These are phyloP conservation scores for Corvus hawaiiensis DNA, from an alignment of 2,113 vertebrate genomes.

Conservation along the genomic window DNA sequence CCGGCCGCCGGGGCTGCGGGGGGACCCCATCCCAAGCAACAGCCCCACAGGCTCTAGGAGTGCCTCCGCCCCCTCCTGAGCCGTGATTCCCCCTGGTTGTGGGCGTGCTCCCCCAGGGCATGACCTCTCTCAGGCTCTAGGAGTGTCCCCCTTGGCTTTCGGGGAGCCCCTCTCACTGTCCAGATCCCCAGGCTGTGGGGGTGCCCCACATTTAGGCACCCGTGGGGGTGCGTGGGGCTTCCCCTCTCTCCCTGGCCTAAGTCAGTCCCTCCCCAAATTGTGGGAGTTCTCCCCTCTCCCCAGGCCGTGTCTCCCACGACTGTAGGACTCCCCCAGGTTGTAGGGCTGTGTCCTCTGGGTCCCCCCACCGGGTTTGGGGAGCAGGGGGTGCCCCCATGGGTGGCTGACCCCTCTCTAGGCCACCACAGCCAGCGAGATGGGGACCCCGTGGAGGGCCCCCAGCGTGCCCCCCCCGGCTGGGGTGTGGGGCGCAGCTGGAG, in stretches of 20 bases:
- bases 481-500: constrained; percentile 13
- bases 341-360: neutral
- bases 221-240: neutral
- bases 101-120: neutral
- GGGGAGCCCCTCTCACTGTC: neutral
- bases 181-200: neutral
- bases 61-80: neutral
- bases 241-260: neutral
- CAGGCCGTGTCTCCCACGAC: neutral
- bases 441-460: neutral
- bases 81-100: neutral
- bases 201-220: neutral
- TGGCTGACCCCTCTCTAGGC: neutral
- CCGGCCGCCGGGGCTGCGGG: neutral
- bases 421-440: neutral
- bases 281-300: neutral
- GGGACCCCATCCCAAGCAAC: neutral
- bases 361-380: neutral
- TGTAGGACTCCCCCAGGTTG: too few relatives aligned
- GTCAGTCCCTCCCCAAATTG: neutral
- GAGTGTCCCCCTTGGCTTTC: neutral
- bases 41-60: neutral
- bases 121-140: neutral
- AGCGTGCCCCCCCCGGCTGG: neutral
- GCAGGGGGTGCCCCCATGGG: too few relatives aligned